A percentile compares a stretch with the other conserved stretches of the same genome.
Evolutionary conservation across 2,888 invertebrate species (phyloP).

Genomic region (Lasioglossum malachurum): DNA sequence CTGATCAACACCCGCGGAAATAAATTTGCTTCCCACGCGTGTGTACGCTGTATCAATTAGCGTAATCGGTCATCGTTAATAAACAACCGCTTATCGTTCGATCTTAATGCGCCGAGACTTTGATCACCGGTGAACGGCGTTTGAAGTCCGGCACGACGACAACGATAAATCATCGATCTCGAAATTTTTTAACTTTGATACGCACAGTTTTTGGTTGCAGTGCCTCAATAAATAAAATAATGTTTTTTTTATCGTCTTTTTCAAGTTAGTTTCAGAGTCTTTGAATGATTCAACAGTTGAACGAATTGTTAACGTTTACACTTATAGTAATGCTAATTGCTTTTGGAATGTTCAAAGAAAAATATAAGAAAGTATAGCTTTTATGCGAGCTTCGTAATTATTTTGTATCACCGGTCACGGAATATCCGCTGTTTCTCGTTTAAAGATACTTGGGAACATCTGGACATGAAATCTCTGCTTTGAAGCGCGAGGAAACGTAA

Average conservation of each 20-base stretch:
- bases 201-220: no score
- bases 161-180: not conserved
- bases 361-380: not conserved
- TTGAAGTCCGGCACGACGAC: not conserved
- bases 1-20: conserved; percentile 45
- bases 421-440: not conserved
- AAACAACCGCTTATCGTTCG: conserved; percentile 33
- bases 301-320: not conserved
- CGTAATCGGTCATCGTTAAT: conserved; percentile 51
- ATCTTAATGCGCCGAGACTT: conserved; percentile 38
- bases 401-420: not conserved
- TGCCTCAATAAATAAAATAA: no score
- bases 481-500: conserved; percentile 16
- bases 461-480: conserved; percentile 22
- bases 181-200: not conserved
- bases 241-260: no score
- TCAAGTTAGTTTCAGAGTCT: not conserved
- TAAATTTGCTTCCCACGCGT: conserved; percentile 35
- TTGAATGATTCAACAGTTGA: not conserved
- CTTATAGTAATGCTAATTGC: not conserved
- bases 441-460: not conserved
- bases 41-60: not conserved
- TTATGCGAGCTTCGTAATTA: not conserved
- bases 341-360: not conserved
- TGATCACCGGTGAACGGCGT: not conserved